These are phyloP conservation scores for Hemicrepidius hirtus DNA, from an alignment of 2,888 invertebrate genomes.

Conservation along the genomic window DNA sequence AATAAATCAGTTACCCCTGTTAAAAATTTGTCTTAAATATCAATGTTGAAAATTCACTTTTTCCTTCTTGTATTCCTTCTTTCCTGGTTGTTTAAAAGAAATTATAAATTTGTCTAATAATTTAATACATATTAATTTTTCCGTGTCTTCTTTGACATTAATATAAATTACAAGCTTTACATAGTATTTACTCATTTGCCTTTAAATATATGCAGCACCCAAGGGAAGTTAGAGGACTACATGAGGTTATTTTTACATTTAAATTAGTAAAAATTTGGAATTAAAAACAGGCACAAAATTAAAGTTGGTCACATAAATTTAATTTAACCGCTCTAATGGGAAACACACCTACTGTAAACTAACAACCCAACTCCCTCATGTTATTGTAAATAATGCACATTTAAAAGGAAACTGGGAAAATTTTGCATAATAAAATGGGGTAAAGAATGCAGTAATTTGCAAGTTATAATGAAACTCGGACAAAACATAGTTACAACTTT, in stretches of 20 bases:
- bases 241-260: neutral
- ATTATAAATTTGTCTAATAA: too few species aligned
- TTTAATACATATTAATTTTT: too few species aligned
- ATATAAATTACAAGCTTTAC: too few species aligned
- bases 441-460: conserved; percentile 2
- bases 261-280: conserved; percentile 14
- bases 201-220: neutral
- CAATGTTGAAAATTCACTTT: too few species aligned
- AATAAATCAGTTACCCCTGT: too few species aligned
- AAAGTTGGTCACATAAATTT: conserved; percentile 10
- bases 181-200: too few species aligned
- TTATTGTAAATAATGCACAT: conserved; percentile 7
- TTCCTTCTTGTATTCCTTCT: too few species aligned
- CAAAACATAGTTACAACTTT: neutral
- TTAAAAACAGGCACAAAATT: neutral
- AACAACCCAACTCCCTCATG: neutral
- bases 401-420: neutral
- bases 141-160: too few species aligned
- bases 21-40: too few species aligned
- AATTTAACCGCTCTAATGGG: conserved; percentile 3
- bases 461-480: neutral
- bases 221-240: neutral
- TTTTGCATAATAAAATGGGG: conserved; percentile 13
- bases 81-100: too few species aligned
- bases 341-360: conserved; percentile 6